Conservation (phyloP, 2,797 vertebrate species). For the Xiphorhynchus erythropygius region DNA sequence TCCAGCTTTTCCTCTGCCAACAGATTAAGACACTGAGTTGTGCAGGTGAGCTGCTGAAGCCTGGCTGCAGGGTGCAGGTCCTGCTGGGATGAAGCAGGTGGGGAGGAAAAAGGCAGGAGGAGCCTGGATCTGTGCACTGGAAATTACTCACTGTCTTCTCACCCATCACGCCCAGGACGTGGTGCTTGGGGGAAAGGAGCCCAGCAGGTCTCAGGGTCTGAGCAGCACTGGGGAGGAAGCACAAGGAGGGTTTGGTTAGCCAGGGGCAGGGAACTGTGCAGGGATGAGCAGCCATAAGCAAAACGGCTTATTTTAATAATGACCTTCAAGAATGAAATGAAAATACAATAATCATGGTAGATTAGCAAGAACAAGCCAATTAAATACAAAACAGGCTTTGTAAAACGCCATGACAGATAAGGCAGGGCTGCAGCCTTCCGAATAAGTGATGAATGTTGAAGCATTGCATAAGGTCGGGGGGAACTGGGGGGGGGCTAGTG, state of each 20-base stretch:
- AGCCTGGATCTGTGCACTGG: not conserved
- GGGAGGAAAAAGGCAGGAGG: not conserved
- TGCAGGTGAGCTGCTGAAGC: not conserved
- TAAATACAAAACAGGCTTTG: conserved; percentile 67
- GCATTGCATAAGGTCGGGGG: not conserved
- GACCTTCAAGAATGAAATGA: conserved; percentile 74
- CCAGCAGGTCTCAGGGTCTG: not conserved
- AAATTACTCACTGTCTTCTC: not conserved
- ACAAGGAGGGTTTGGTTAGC: not conserved
- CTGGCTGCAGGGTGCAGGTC: not conserved
- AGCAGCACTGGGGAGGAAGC: not conserved
- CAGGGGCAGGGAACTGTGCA: not conserved
- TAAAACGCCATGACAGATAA: conserved; percentile 23
- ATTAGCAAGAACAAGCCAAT: conserved; percentile 76
- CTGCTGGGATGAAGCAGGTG: conserved; percentile 26
- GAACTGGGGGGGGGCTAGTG: not conserved
- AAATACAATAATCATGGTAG: conserved; percentile 65
- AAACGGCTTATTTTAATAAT: conserved; percentile 70
- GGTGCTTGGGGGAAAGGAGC: not conserved
- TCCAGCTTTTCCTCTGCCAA: not conserved
- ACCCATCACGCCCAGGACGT: not conserved
- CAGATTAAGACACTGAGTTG: not conserved
- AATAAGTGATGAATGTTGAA: conserved; percentile 35
- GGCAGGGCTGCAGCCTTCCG: conserved; percentile 1
- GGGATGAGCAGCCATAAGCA: conserved; percentile 31